Base-by-base conservation (phyloP, 2,113 vertebrate genomes). In the Ciconia stormi region DNA sequence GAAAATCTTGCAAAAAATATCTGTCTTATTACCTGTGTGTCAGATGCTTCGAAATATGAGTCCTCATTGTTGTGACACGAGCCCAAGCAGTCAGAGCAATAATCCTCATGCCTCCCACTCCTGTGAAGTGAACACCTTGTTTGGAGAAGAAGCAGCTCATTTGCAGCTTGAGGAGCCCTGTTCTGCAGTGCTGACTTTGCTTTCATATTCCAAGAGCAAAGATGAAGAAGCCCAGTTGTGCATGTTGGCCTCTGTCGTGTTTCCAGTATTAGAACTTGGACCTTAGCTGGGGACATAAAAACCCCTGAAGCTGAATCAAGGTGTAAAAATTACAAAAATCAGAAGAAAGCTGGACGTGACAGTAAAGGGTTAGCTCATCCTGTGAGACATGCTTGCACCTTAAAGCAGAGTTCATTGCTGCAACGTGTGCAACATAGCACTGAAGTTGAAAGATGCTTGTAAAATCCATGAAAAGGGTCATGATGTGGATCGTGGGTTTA, bases 111-210 rank as follows among this genome's bases (percentile, higher is more conserved):
- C 95, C 0, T 96, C 95, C n/a, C 89, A 87, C 52, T 98, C 95
- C 21, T 98, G 87, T 95, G 97, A 98, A 97, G 97, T 97, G 36
- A 98, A 91, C 78, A 97, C 96, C 9, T 90, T 98, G 21, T 98
- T 98, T 91, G 96, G 96, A 76, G 96, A 98, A 81, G 95, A 91
- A 47, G 53, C 90, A 26, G 56, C 83, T 46, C 69, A 90, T 30
- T 59, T 72, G 44, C 49, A 50, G 1, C 58, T 98, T 40, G 96
- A 97, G 55, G 95, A 97, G 32, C 15, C 61, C 36, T 67, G n/a
- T 14, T 85, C 93, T 38, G 61, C 65, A 44, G 92, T 67, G 44
- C 84, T 30, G 7, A 70, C 81, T 83, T 88, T 90, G 19, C 76
- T 97, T 62, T 94, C 94, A 2, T 84, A 83, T 90, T 85, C 96